Base-by-base conservation (phyloP, 2,113 vertebrate species). In the Marmota flaviventris region DNA sequence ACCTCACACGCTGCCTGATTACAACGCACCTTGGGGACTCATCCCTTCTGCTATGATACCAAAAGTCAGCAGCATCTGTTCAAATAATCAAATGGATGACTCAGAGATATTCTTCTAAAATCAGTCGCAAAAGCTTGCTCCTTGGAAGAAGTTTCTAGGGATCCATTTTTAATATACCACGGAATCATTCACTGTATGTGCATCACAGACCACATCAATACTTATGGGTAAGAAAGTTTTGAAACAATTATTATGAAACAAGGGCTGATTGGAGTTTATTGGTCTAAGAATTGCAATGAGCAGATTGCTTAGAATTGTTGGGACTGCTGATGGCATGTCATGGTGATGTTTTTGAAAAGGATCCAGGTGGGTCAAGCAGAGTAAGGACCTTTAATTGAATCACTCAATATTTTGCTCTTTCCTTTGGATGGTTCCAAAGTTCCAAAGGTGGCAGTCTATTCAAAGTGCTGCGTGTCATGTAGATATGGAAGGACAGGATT, bases 61-160 rank as follows among this genome's bases (percentile, higher is more conserved):
- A 37, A 85, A 61, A 85, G 94, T 93, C 79, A 84, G 84, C 53
- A 75, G 91, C 75, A 78, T 39, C 97, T 92, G 87, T 17, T 83
- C 92, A 92, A 84, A 95, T n/a, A 34, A 58, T 69, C n/a, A 2
- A 92, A 78, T 63, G 84, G 63, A 95, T 73, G 87, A 69, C 85
- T 85, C 87, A 56, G 9, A 29, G 65, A 34, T 42, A 48, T 25
- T 83, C 69, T 84, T 82, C 79, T 32, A 17, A 92, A 85, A 79
- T 86, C 75, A 42, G 70, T 75, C 9, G 51, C 51, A 67, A 77
- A 86, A 32, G 37, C n/a, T 61, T 34, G 34, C 83, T 91, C 45
- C 82, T 87, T 34, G 63, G 78, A 83, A 63, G 76, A 65, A 32
- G 39, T 85, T 79, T 70, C 76, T 18, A n/a, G 76, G 72, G 84